Evolutionary conservation across 2,888 invertebrate genomes (phyloP).

Genomic region (Tiphia femorata): DNA sequence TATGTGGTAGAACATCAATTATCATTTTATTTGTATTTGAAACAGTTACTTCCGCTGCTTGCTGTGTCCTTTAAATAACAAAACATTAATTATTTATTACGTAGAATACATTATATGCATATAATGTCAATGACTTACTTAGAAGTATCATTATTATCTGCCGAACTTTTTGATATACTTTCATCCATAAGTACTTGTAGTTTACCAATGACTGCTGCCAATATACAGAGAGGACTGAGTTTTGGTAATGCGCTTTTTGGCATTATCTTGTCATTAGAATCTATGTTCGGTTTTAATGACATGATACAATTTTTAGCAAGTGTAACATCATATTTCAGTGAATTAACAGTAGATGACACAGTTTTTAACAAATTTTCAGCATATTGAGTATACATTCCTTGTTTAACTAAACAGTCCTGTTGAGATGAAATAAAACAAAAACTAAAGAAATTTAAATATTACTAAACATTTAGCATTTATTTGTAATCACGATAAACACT

Average conservation of each 20-base stretch:
- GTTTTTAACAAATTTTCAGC: conserved; percentile 79
- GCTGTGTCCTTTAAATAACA: conserved; percentile 40
- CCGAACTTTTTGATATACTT: conserved; percentile 59
- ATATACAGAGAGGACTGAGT: conserved; percentile 79
- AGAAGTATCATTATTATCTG: conserved; percentile 60
- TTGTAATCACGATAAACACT: conserved; percentile 14
- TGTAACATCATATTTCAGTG: conserved; percentile 74
- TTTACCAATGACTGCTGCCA: conserved; percentile 83
- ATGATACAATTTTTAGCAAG: conserved; percentile 76
- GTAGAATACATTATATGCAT: no score
- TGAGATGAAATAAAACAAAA: conserved; percentile 9
- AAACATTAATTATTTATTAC: no score
- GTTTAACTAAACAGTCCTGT: conserved; percentile 87
- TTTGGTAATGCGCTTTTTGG: conserved; percentile 73
- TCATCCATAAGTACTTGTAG: conserved; percentile 77
- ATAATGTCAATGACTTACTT: conserved; percentile 52
- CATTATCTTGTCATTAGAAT: conserved; percentile 60
- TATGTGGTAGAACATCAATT: conserved; percentile 77
- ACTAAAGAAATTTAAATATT: no score
- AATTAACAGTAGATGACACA: conserved; percentile 79
- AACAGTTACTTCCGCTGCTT: conserved; percentile 47
- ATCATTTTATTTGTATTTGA: conserved; percentile 66
- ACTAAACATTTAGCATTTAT: background rate
- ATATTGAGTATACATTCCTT: conserved; percentile 88
- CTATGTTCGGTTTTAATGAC: conserved; percentile 70